phyloP scores from a whole-genome alignment of 2,797 vertebrate species.

The Cyprinella venusta region DNA sequence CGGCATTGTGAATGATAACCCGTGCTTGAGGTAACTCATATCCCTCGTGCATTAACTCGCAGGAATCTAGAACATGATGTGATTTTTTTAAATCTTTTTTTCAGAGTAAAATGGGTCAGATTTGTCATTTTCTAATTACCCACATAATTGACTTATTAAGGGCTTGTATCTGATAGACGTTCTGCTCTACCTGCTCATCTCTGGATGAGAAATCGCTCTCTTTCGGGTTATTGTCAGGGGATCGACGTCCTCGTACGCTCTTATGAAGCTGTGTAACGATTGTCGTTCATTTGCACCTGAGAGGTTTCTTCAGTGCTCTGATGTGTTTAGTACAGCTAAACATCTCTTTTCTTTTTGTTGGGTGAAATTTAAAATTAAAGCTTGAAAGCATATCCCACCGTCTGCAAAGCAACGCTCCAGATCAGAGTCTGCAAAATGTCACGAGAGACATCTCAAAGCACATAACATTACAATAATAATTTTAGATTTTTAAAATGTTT shows the following conservation, averaged over 20 bases:
- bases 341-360: too few species aligned
- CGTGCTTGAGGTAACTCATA: slow-evolving; percentile 84
- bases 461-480: too few species aligned
- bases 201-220: slow-evolving; percentile 24
- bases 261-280: slow-evolving; percentile 88
- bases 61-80: slow-evolving; percentile 23
- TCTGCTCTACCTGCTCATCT: slow-evolving; percentile 10
- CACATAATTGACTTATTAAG: slow-evolving; percentile 27
- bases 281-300: slow-evolving; percentile 15
- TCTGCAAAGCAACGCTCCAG: too few species aligned
- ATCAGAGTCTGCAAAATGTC: too few species aligned
- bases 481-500: too few species aligned
- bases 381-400: too few species aligned
- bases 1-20: slow-evolving; percentile 91
- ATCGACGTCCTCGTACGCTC: slow-evolving; percentile 95
- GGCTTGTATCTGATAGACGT: background rate
- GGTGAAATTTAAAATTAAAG: too few species aligned
- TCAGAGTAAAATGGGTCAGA: slow-evolving; percentile 1
- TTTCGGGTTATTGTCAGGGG: slow-evolving; percentile 90
- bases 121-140: slow-evolving; percentile 29
- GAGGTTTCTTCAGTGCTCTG: background rate
- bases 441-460: too few species aligned
- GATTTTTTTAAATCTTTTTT: slow-evolving; percentile 18
- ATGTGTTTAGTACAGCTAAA: too few species aligned
- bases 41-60: background rate